Base-by-base conservation (phyloP, 1,140 invertebrate genomes). In the Trichonephila clavipes region DNA sequence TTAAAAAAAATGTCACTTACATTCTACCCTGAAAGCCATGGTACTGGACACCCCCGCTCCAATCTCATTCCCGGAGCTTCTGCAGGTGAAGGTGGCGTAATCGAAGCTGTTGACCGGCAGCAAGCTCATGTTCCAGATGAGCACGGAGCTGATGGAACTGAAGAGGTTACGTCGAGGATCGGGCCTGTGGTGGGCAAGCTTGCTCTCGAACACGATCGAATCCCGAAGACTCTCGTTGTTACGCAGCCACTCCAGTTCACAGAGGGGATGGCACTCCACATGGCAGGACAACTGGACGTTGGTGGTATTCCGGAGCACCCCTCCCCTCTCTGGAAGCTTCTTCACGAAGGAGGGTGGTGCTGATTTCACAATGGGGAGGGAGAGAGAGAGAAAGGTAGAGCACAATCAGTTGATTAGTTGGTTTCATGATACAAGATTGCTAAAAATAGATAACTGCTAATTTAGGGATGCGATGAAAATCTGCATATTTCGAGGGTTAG, bases 341-440 rank as follows among this genome's bases (percentile, higher is more conserved):
- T 97, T 97, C 93, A 98, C 98, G 95, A 99, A 98, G 88, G 97
- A 97, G 34, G 98, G 98, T 12, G 98, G 97, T 72, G 98, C 98
- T 97, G 96, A 69, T 69, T 69, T 28, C 21, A 69, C 21, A 69
- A 69, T 69, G 94, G 96, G 72, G 28, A n/a, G 34, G n/a, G 28
- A 95, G 61, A 66, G 96, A 95, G 89, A 94, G 21, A 86, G 66
- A 64, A 64, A 6, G 28, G 28, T 69, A 14, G 24, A 24, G 14
- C 18, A 77, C 28, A 51, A 51, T 51, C 10, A 51, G 51, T 28
- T 34, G 28, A 28, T 18, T 5, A 4, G 72, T 34, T 77, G 28
- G 28, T 28, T 34, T 77, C 24, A 51, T 51, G 51, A 51, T 7
- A 51, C 7, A 51, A 51, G 51, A 51, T 51, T 51, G 51, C 51